Percentiles rank a stretch among this genome's conserved stretches.
Conservation (phyloP, 2,113 vertebrate genomes). For the Poecile atricapillus region DNA sequence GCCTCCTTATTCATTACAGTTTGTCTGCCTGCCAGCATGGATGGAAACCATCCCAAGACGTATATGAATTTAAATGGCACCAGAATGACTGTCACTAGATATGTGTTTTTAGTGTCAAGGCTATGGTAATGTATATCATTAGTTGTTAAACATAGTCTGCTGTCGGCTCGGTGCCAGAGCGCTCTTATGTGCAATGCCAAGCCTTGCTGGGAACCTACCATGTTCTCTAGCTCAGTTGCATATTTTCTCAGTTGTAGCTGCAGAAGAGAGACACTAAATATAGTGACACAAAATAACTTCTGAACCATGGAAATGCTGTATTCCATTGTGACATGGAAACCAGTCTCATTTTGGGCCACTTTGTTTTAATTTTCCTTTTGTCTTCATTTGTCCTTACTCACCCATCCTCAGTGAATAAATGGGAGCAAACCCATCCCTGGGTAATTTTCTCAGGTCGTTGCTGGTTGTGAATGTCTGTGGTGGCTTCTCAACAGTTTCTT, state of each 20-base stretch:
- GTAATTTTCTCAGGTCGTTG: not conserved
- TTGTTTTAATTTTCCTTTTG: not conserved
- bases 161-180: slow-evolving; percentile 25
- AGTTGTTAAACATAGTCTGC: slow-evolving; percentile 69
- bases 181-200: slow-evolving; percentile 15
- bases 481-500: not conserved
- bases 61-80: slow-evolving; percentile 57
- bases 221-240: not conserved
- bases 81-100: slow-evolving; percentile 60
- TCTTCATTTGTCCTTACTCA: not conserved
- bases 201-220: slow-evolving; percentile 32
- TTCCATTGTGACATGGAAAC: not conserved
- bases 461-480: not conserved
- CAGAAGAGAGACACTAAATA: slow-evolving; percentile 11
- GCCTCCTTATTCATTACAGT: slow-evolving; percentile 45
- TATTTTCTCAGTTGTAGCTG: slow-evolving; percentile 47
- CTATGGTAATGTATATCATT: slow-evolving; percentile 65
- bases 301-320: not conserved
- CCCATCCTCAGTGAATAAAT: not conserved
- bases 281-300: not conserved
- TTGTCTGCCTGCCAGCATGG: slow-evolving; percentile 57
- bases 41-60: slow-evolving; percentile 56
- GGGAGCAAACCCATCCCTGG: not conserved
- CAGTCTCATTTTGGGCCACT: rapidly evolving
- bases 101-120: slow-evolving; percentile 68